These are phyloP conservation scores for Monodelphis domestica DNA, from an alignment of 2,797 vertebrate genomes.

Conservation along the genomic window DNA sequence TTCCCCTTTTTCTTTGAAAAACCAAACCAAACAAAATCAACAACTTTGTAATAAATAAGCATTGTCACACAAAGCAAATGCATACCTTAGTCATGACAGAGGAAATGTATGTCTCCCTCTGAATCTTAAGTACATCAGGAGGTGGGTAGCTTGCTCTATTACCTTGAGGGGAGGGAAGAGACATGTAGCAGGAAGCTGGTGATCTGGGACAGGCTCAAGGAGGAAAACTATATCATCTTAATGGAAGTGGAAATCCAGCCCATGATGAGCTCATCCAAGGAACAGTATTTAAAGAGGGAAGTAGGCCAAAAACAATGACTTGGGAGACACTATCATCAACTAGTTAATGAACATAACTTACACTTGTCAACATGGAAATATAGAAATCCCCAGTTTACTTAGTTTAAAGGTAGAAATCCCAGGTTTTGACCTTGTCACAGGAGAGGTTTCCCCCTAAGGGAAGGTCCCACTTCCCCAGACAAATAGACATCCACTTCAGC, in stretches of 20 bases:
- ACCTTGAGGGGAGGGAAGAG: not conserved
- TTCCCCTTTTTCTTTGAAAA: not conserved
- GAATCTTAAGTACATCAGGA: not conserved
- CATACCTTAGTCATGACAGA: not conserved
- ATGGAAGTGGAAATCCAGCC: not conserved
- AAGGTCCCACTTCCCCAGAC: too few relatives aligned
- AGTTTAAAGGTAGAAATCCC: too few relatives aligned
- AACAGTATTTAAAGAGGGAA: not conserved
- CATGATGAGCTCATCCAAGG: not conserved
- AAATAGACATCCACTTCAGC: too few relatives aligned
- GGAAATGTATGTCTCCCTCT: not conserved
- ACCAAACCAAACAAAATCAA: too few relatives aligned
- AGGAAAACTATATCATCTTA: not conserved
- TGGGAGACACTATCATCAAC: not conserved
- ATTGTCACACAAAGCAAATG: not conserved
- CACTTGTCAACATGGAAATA: too few relatives aligned
- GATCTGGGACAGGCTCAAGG: not conserved
- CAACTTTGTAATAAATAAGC: not conserved
- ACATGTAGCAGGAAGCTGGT: not conserved
- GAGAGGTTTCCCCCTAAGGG: too few relatives aligned
- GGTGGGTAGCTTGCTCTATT: not conserved
- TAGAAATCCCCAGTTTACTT: too few relatives aligned
- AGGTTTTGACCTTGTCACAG: too few relatives aligned
- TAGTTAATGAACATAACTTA: slow-evolving; percentile 3
- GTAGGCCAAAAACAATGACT: not conserved